Evolutionary conservation across 2,888 invertebrate genomes (phyloP).

Genomic region (Chaetogeoica ovagalla): DNA sequence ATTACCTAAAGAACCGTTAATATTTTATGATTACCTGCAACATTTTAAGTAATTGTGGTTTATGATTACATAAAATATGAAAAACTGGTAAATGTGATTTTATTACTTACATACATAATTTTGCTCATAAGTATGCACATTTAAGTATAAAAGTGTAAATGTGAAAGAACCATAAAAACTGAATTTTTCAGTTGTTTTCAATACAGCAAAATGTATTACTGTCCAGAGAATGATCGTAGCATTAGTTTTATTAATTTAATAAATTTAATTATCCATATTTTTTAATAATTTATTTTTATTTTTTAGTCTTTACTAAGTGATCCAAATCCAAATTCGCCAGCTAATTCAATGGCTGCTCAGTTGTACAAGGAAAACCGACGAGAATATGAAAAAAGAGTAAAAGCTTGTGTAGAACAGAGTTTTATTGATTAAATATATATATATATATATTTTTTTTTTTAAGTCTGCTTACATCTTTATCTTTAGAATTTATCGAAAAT

Average conservation of each 20-base stretch:
- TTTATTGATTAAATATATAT: conserved; percentile 91
- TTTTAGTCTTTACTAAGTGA: conserved; percentile 96
- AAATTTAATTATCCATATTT: not conserved
- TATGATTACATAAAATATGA: too few relatives aligned
- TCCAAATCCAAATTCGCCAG: conserved; percentile 99
- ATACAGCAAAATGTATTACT: not conserved
- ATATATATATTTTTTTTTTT: not conserved
- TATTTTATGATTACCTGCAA: too few relatives aligned
- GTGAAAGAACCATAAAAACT: too few relatives aligned
- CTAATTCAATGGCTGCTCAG: conserved; percentile 98
- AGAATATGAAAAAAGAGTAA: conserved; percentile 99
- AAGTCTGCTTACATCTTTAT: conserved; percentile 29
- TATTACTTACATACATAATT: too few relatives aligned
- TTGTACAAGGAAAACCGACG: conserved; percentile 98
- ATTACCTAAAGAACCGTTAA: too few relatives aligned
- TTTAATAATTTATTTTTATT: conserved; percentile 3
- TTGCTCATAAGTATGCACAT: too few relatives aligned
- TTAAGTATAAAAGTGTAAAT: too few relatives aligned
- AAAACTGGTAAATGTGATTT: too few relatives aligned
- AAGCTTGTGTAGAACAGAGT: conserved; percentile 99
- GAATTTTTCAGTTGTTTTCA: not conserved
- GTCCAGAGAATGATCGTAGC: not conserved
- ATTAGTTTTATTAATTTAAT: not conserved
- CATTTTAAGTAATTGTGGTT: too few relatives aligned
- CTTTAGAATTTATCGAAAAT: conserved; percentile 37